Evolutionary conservation across 2,888 invertebrate species (phyloP).

Genomic region (Aphodius sticticus): DNA sequence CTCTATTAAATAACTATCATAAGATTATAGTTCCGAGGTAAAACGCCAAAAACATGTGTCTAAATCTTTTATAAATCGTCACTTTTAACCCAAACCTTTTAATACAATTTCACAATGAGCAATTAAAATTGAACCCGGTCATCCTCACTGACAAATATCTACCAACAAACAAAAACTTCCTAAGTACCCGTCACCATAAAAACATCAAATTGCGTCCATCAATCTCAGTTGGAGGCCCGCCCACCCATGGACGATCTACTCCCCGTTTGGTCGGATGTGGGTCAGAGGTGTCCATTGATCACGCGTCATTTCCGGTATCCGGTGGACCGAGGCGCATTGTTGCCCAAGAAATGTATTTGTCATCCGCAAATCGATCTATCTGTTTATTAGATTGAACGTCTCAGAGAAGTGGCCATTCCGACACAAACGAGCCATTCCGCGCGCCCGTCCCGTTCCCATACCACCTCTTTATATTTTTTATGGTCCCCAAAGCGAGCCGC

Average conservation of each 20-base stretch:
- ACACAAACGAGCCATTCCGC: background rate
- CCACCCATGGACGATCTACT: background rate
- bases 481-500: background rate
- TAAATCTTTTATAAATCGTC: background rate
- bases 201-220: slow-evolving; percentile 4
- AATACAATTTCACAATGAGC: background rate
- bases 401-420: background rate
- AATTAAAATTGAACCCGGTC: background rate
- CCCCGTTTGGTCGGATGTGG: slow-evolving; percentile 19
- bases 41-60: no score
- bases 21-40: no score
- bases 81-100: background rate
- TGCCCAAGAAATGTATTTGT: slow-evolving; percentile 45
- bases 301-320: slow-evolving; percentile 44
- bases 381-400: slow-evolving; percentile 29
- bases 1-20: no score
- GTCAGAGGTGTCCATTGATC: slow-evolving; percentile 48
- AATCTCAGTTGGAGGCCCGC: background rate
- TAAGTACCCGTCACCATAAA: background rate
- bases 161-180: background rate
- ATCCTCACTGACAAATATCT: background rate
- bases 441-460: background rate
- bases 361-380: slow-evolving; percentile 35
- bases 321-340: slow-evolving; percentile 43
- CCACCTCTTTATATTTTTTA: background rate